Base-by-base conservation (phyloP, 1,140 invertebrate genomes). In the Zaprionus gabonicus region DNA sequence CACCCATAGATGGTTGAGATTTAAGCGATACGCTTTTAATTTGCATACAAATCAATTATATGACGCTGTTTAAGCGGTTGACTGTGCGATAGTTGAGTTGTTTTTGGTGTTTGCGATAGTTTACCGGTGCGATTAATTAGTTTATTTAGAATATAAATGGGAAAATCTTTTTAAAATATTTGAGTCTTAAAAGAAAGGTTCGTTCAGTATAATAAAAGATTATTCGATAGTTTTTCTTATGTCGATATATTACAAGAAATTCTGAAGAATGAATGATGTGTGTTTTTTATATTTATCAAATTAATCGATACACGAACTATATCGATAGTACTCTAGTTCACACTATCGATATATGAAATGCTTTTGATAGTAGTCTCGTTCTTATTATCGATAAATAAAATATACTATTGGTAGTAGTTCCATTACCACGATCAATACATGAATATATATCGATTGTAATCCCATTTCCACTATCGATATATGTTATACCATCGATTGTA, bases 11-110 rank as follows among this genome's bases (percentile, higher is more conserved):
- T 62, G 25, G 15, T 55, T 5, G 13, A 56, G 57, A 74, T 69
- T 44, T 36, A 51, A 59, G 49, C n/a, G 15, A 6, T 49, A n/a
- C 36, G 55, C 12, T 38, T 70, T 51, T 0, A 31, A 68, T 60
- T 62, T 34, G n/a, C 27, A 75, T 59, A 53, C 53, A 62, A 75
- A 71, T 75, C 72, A 70, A 74, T 62, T 28, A 67, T 15, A 23
- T 56, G 23, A 57, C 3, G 13, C 23, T 23, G 17, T 51, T 51
- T 25, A 51, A 7, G 10, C 9, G 20, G 0, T 13, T 12, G 20
- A 23, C 44, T 23, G 17, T 49, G 13, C 13, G 13, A 41, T 6
- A 41, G 15, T 41, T 41, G 0, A 15, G 15, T 17, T 17, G n/a
- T 9, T 46, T n/a, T 15, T 4, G 38, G 0, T 4, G 36, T 38